Base-by-base conservation (phyloP, 1,140 invertebrate species). In the Eriocheir sinensis region DNA sequence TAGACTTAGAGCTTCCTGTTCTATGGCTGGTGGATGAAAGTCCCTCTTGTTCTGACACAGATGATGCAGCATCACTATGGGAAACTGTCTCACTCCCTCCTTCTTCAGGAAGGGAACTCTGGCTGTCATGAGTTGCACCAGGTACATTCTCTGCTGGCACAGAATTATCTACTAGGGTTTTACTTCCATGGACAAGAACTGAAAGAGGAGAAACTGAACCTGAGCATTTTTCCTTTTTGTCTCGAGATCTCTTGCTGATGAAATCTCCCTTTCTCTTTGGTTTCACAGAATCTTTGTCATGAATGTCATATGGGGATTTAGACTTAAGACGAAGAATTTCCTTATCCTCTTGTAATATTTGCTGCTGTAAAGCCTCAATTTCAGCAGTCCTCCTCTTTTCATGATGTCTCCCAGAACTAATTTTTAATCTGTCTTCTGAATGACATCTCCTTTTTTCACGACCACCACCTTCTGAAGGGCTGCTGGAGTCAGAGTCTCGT, bases 51-150 rank as follows among this genome's bases (percentile, higher is more conserved):
- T 95, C 94, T 53, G 94, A 95, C 27, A 95, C 72, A 93, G 94
- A 95, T 41, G 94, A 95, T 36, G 83, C 32, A 2, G 89, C 41
- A 36, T 95, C 94, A 89, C 94, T 95, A 3, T 93, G 94, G 48
- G 85, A 92, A 80, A 93, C 48, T 17, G 83, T 34, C 81, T 95
- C 94, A 60, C 53, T 95, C 21, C 91, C 60, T 12, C 32, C 85
- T 86, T 92, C 94, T 80, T 95, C 94, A 36, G 91, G 83, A 30
- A 95, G n/a, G 30, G 91, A 95, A 30, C 94, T 95, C 40, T 95
- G 94, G 27, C 91, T 95, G 30, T 95, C 91, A 36, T 89, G 83
- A 32, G 41, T 89, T n/a, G 83, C 81, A 27, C 83, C 94, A 48
- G 81, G 85, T 41, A 95, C 27, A 44, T 91, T 93, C 36, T 95